A percentile compares a stretch with the other conserved stretches of the same genome.
Evolutionary conservation across 2,113 vertebrate genomes (phyloP).

Genomic region (Sterrhoptilus dennistouni): DNA sequence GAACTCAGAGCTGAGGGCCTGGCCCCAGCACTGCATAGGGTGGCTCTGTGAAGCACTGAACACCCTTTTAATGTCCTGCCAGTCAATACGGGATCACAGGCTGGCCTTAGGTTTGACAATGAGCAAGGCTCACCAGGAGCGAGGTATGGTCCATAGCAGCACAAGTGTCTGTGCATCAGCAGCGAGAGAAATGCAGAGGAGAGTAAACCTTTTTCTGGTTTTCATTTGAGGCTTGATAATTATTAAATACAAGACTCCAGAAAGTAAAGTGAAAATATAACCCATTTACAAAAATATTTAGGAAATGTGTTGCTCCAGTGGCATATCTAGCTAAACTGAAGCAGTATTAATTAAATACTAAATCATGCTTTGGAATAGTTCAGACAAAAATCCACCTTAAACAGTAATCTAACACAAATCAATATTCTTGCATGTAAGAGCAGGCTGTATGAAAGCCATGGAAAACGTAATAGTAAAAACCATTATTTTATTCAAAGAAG

Average conservation of each 20-base stretch:
- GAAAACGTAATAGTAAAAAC: background rate
- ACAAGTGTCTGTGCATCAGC: rapidly evolving
- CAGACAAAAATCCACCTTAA: background rate
- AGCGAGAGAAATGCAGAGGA: background rate
- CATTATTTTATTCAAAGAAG: background rate
- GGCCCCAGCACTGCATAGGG: rapidly evolving
- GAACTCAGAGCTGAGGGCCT: background rate
- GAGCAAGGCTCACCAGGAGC: background rate
- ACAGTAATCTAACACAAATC: background rate
- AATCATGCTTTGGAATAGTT: background rate
- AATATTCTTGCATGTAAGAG: background rate
- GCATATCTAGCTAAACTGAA: background rate
- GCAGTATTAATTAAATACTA: background rate
- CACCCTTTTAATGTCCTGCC: background rate
- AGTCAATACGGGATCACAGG: rapidly evolving
- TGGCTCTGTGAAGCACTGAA: background rate
- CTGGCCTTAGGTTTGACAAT: background rate
- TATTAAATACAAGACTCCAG: background rate
- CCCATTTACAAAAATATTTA: background rate
- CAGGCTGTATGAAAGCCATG: background rate
- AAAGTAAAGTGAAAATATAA: background rate
- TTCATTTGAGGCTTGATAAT: background rate
- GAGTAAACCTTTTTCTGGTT: background rate
- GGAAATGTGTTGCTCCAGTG: background rate
- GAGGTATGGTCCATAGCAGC: rapidly evolving